Conservation (phyloP, 2,888 invertebrate species). For the Eupithecia dodoneata region DNA sequence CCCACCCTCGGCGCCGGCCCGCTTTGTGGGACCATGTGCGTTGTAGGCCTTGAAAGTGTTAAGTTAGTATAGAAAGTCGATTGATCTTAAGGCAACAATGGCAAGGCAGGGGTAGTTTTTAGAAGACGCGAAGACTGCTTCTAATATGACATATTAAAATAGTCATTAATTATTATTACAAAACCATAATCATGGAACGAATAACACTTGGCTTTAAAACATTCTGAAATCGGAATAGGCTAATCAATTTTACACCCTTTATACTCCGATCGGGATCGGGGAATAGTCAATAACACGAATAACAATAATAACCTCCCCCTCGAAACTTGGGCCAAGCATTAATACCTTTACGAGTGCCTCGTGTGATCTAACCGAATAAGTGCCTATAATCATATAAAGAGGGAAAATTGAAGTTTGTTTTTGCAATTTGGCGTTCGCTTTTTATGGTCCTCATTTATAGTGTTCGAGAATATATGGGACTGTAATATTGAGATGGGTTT, state of each 20-base stretch:
- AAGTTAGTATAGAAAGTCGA: too few species aligned
- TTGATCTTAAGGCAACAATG: too few species aligned
- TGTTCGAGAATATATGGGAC: conserved; percentile 45
- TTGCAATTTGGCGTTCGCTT: conserved; percentile 50
- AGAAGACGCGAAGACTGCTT: too few species aligned
- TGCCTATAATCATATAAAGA: conserved; percentile 55
- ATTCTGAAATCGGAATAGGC: conserved; percentile 8
- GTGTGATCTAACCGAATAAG: conserved; percentile 55
- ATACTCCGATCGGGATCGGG: conserved; percentile 5
- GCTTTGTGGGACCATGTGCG: too few species aligned
- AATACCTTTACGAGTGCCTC: conserved; percentile 48
- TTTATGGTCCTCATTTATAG: conserved; percentile 50
- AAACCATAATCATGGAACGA: neutral
- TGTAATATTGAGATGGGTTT: conserved; percentile 41
- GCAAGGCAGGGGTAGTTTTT: too few species aligned
- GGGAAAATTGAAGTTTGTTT: conserved; percentile 51
- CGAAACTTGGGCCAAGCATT: conserved; percentile 45
- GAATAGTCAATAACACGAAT: conserved; percentile 17
- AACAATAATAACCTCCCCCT: conserved; percentile 17
- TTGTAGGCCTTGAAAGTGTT: too few species aligned
- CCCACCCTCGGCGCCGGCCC: too few species aligned
- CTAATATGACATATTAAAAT: neutral
- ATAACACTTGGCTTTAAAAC: neutral
- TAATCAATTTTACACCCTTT: conserved; percentile 20
- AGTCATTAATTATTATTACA: neutral